Percentiles rank a stretch among this genome's conserved stretches.
Evolutionary conservation across 2,797 vertebrate genomes (phyloP).

Genomic region (Liasis olivaceus): DNA sequence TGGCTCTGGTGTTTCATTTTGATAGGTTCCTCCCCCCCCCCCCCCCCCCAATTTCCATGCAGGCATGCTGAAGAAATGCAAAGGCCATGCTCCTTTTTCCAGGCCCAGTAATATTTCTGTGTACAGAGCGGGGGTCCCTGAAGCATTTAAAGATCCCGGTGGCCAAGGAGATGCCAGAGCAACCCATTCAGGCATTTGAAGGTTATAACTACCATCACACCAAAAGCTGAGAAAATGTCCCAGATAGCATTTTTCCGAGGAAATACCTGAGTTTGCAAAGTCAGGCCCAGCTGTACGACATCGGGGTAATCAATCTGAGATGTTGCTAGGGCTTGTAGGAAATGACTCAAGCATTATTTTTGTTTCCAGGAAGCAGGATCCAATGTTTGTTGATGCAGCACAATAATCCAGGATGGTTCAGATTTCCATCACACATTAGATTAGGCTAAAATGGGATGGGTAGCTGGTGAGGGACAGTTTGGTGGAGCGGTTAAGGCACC

Average conservation of each 20-base stretch:
- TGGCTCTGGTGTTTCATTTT: background rate
- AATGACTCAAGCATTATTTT: background rate
- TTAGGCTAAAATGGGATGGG: background rate
- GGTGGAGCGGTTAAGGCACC: background rate
- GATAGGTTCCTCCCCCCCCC: background rate
- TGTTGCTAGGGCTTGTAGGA: background rate
- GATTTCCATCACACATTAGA: background rate
- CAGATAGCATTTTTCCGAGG: background rate
- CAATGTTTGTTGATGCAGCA: background rate
- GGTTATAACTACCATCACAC: background rate
- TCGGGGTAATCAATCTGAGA: background rate
- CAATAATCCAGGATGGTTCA: background rate
- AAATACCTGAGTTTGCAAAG: background rate
- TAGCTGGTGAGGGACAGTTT: background rate
- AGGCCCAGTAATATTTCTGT: background rate
- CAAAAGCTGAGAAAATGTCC: background rate
- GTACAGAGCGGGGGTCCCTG: background rate
- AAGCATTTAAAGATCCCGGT: background rate
- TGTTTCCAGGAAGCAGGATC: background rate
- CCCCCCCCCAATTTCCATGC: fast-evolving
- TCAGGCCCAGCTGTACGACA: background rate
- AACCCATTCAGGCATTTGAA: background rate
- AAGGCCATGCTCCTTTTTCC: background rate
- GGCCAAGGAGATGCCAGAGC: background rate
- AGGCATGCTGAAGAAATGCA: background rate